Conservation (phyloP, 2,113 vertebrate species). For the Vicugna pacos region DNA sequence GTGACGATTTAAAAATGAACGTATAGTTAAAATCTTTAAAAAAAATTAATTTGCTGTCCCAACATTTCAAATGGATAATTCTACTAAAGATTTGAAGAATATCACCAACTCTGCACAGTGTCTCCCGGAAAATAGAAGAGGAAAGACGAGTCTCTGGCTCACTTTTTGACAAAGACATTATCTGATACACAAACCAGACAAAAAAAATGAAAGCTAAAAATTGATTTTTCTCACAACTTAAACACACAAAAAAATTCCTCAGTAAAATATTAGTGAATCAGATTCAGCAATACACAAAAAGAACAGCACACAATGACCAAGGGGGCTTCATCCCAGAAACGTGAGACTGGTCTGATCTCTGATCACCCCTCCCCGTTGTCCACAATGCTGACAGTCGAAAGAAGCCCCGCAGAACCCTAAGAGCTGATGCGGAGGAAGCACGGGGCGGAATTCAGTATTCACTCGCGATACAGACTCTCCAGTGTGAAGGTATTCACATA, state of each 20-base stretch:
- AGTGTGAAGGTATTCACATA: not conserved
- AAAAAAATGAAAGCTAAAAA: not conserved
- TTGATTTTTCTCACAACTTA: not conserved
- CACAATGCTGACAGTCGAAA: not conserved
- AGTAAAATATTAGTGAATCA: too few species aligned
- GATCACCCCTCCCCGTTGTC: not conserved
- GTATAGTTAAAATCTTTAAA: not conserved
- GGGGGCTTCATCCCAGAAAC: not conserved
- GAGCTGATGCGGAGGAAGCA: not conserved
- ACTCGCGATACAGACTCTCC: not conserved
- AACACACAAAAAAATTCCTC: not conserved
- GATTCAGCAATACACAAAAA: not conserved
- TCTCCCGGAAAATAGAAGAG: not conserved
- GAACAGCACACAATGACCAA: not conserved
- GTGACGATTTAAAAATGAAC: not conserved
- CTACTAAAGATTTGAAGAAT: not conserved
- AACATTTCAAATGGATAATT: not conserved
- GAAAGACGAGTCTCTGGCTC: not conserved
- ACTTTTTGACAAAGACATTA: not conserved
- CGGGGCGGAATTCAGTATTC: not conserved
- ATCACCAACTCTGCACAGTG: not conserved
- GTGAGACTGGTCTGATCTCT: not conserved
- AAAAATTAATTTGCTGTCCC: not conserved
- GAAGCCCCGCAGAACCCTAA: not conserved
- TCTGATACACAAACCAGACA: not conserved